Evolutionary conservation across 2,113 vertebrate species (phyloP).

Genomic region (Neodontobutis hainanensis): DNA sequence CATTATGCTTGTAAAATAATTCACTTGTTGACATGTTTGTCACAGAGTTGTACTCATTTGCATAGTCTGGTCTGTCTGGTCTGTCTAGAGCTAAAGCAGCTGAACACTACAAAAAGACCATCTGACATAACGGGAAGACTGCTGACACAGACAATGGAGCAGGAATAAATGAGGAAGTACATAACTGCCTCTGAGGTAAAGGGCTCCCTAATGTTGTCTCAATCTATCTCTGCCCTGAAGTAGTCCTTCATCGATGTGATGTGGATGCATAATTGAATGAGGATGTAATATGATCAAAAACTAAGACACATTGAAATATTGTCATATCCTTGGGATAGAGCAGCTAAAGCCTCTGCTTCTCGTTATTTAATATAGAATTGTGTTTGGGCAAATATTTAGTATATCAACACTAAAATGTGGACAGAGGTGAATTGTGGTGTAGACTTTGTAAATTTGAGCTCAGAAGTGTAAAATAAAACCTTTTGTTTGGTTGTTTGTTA

Average conservation of each 20-base stretch:
- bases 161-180: neutral
- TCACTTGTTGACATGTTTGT: neutral
- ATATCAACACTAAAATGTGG: too few relatives aligned
- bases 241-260: slow-evolving; percentile 4
- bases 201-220: neutral
- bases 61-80: neutral
- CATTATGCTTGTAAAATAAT: neutral
- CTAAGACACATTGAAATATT: neutral
- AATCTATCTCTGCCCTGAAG: neutral
- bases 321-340: neutral
- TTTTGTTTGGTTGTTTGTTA: slow-evolving; percentile 19
- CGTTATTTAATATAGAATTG: too few relatives aligned
- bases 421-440: too few relatives aligned
- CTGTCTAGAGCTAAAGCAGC: neutral
- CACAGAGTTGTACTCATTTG: neutral
- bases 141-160: slow-evolving; percentile 8
- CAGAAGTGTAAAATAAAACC: neutral
- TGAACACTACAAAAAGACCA: neutral
- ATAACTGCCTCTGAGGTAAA: neutral
- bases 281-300: too few relatives aligned
- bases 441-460: neutral
- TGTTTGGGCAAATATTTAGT: too few relatives aligned
- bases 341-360: too few relatives aligned
- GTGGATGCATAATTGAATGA: neutral
- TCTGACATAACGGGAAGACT: neutral